Evolutionary conservation across 1,140 invertebrate genomes (phyloP).

Genomic region (Orussus abietinus): DNA sequence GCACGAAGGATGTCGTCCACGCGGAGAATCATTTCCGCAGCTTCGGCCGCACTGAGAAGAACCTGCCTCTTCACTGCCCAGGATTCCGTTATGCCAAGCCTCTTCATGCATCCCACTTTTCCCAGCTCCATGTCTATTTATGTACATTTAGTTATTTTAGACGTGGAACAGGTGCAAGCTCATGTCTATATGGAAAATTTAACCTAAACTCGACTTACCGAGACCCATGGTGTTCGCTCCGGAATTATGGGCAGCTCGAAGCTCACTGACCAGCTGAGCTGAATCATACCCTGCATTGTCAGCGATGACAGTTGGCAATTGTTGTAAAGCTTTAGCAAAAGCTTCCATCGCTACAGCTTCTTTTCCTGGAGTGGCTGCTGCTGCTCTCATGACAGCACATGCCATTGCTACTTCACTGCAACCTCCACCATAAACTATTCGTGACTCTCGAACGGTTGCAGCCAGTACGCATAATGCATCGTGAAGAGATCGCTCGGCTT

Average conservation of each 20-base stretch:
- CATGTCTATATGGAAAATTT: constrained; percentile 1
- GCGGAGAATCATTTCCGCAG: constrained; percentile 97
- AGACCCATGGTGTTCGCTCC: constrained; percentile 75
- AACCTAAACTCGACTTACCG: no score
- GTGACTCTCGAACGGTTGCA: constrained; percentile 90
- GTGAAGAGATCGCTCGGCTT: constrained; percentile 96
- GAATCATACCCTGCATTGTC: constrained; percentile 99
- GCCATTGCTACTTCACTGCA: constrained; percentile 97
- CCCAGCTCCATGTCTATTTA: constrained; percentile 81
- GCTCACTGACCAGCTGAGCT: constrained; percentile 85
- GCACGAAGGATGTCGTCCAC: constrained; percentile 97
- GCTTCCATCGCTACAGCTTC: constrained; percentile 97
- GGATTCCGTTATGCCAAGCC: constrained; percentile 92
- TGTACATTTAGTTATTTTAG: not conserved
- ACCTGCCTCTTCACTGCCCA: constrained; percentile 96
- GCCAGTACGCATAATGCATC: constrained; percentile 97
- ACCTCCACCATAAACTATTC: constrained; percentile 89
- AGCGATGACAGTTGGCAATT: constrained; percentile 92
- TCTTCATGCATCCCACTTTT: constrained; percentile 80
- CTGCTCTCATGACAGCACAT: constrained; percentile 78
- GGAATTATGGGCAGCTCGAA: constrained; percentile 84
- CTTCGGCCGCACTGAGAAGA: constrained; percentile 90
- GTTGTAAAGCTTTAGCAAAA: constrained; percentile 82
- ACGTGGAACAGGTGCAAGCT: constrained; percentile 1
- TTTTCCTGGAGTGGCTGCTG: constrained; percentile 90